phyloP scores from a whole-genome alignment of 2,797 vertebrate genomes.

The Neostethus bicornis region DNA sequence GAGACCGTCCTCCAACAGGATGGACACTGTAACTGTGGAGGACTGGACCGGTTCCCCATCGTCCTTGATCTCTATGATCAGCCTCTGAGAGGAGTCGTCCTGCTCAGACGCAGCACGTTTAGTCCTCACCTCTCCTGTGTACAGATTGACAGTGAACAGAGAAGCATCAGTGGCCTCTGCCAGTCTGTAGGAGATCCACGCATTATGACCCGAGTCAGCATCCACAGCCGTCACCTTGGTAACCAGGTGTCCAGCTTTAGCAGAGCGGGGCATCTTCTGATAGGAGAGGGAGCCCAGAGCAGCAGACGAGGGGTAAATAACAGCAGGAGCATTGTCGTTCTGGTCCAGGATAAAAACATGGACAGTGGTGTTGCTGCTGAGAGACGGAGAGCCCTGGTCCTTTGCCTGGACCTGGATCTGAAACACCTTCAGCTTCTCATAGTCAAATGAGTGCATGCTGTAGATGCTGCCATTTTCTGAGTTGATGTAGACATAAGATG shows the following conservation, averaged over 20 bases:
- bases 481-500: constrained; percentile 85
- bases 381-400: constrained; percentile 73
- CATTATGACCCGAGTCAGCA: constrained; percentile 87
- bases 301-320: constrained; percentile 78
- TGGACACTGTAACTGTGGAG: constrained; percentile 67
- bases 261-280: constrained; percentile 65
- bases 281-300: constrained; percentile 71
- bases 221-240: constrained; percentile 84
- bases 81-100: constrained; percentile 77
- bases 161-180: constrained; percentile 75
- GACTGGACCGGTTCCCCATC: constrained; percentile 74
- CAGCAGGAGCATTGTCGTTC: constrained; percentile 79
- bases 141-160: constrained; percentile 80
- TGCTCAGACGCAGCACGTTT: constrained; percentile 71
- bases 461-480: constrained; percentile 85
- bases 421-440: constrained; percentile 71
- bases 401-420: constrained; percentile 72
- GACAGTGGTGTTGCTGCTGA: constrained; percentile 76
- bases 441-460: constrained; percentile 79
- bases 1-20: constrained; percentile 70
- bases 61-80: constrained; percentile 77
- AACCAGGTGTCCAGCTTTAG: constrained; percentile 75
- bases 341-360: constrained; percentile 78
- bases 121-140: constrained; percentile 87
- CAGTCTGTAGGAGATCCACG: constrained; percentile 85